Percentiles rank a stretch among this genome's conserved stretches.
Conservation (phyloP, 2,888 invertebrate species). For the Perithous albicinctus region DNA sequence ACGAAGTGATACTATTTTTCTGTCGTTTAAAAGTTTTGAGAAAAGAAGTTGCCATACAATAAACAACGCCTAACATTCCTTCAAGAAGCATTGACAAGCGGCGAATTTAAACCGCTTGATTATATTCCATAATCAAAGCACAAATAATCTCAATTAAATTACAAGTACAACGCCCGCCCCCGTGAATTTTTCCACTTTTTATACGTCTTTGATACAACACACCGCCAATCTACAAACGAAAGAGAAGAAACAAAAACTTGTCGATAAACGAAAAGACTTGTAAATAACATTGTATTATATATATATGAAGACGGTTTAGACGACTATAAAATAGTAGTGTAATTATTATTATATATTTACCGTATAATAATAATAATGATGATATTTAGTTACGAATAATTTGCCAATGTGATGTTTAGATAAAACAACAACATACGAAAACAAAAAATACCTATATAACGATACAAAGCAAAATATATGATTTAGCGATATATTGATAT, state of each 20-base stretch:
- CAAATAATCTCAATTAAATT: constrained; percentile 66
- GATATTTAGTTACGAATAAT: constrained; percentile 69
- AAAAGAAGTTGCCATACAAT: constrained; percentile 62
- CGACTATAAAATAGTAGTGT: constrained; percentile 63
- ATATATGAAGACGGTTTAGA: constrained; percentile 56
- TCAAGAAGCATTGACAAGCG: constrained; percentile 25
- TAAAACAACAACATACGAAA: constrained; percentile 59
- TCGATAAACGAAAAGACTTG: constrained; percentile 62
- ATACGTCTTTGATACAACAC: constrained; percentile 72
- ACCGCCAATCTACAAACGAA: constrained; percentile 24
- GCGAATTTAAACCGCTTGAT: not conserved
- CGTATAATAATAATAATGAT: constrained; percentile 67
- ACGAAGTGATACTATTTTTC: constrained; percentile 52
- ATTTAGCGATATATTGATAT: constrained; percentile 51
- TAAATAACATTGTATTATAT: constrained; percentile 68
- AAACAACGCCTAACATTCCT: constrained; percentile 61
- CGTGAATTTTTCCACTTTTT: constrained; percentile 76
- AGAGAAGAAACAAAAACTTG: constrained; percentile 21
- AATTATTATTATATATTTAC: constrained; percentile 71
- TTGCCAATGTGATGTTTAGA: constrained; percentile 82
- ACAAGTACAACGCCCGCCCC: constrained; percentile 64
- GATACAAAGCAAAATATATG: constrained; percentile 51
- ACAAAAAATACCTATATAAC: constrained; percentile 39
- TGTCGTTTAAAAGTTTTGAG: constrained; percentile 53
- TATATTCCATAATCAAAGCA: constrained; percentile 23